A percentile compares a stretch with the other conserved stretches of the same genome.
These are phyloP conservation scores for Desoria tigrina DNA, from an alignment of 2,888 invertebrate species.

Conservation along the genomic window DNA sequence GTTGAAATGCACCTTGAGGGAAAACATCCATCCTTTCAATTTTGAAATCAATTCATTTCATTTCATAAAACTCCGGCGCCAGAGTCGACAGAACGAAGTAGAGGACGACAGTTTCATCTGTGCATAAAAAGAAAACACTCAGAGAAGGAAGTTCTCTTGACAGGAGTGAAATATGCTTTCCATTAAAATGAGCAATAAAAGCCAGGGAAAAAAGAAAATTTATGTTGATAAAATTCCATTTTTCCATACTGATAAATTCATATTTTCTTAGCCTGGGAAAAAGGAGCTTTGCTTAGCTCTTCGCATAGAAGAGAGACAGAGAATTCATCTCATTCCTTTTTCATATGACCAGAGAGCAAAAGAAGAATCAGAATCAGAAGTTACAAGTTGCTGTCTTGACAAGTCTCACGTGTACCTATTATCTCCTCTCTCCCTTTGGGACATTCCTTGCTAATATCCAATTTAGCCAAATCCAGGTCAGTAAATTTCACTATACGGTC, in stretches of 20 bases:
- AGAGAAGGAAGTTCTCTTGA: slow-evolving; percentile 54
- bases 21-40: slow-evolving; percentile 36
- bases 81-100: slow-evolving; percentile 44
- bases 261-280: slow-evolving; percentile 48
- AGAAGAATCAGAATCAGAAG: slow-evolving; percentile 22
- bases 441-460: slow-evolving; percentile 2
- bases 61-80: slow-evolving; percentile 50
- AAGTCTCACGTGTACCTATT: not conserved
- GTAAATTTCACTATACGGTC: too few relatives aligned
- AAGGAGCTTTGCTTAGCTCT: slow-evolving; percentile 37
- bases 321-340: slow-evolving; percentile 46
- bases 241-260: slow-evolving; percentile 54
- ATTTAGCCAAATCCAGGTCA: slow-evolving; percentile 10
- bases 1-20: slow-evolving; percentile 22
- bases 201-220: slow-evolving; percentile 54
- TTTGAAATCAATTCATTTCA: slow-evolving; percentile 53
- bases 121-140: slow-evolving; percentile 54
- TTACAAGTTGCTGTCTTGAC: slow-evolving; percentile 33
- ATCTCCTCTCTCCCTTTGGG: not conserved
- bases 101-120: slow-evolving; percentile 53
- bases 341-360: slow-evolving; percentile 35
- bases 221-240: slow-evolving; percentile 54
- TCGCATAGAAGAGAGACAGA: slow-evolving; percentile 9
- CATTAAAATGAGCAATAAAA: slow-evolving; percentile 54
- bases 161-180: slow-evolving; percentile 54